These are phyloP conservation scores for Labeo calbasu DNA, from an alignment of 2,797 vertebrate genomes.

Conservation along the genomic window DNA sequence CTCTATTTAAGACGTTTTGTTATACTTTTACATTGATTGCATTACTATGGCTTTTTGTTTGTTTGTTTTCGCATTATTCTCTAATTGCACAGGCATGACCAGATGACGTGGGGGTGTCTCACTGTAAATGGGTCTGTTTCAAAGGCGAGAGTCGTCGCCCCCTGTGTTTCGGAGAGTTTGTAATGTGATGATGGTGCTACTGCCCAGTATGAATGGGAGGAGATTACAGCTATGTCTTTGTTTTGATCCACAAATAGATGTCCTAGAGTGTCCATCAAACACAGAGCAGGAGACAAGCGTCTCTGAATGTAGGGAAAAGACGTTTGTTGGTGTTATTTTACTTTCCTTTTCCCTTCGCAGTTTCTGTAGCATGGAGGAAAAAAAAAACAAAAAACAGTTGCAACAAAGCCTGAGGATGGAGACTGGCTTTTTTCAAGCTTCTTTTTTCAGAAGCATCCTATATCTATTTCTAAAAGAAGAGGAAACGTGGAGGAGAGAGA, in stretches of 20 bases:
- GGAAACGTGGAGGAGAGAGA: constrained; percentile 63
- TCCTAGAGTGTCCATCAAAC: constrained; percentile 59
- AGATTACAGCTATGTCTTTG: constrained; percentile 43
- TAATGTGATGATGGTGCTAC: constrained; percentile 62
- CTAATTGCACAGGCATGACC: constrained; percentile 61
- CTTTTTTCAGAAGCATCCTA: constrained; percentile 69
- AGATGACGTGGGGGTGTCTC: constrained; percentile 54
- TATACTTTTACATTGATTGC: constrained; percentile 77
- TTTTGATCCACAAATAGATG: constrained; percentile 54
- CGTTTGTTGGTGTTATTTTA: constrained; percentile 56
- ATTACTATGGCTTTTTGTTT: constrained; percentile 71
- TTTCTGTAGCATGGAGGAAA: constrained; percentile 63
- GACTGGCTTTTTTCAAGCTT: constrained; percentile 56
- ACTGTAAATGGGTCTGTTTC: constrained; percentile 53
- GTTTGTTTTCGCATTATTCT: constrained; percentile 58
- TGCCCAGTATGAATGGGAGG: constrained; percentile 44
- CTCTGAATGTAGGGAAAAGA: constrained; percentile 59
- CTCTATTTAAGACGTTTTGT: constrained; percentile 80
- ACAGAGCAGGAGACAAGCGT: constrained; percentile 42
- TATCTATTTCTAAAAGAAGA: constrained; percentile 72
- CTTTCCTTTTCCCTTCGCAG: constrained; percentile 54
- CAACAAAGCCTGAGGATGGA: constrained; percentile 48
- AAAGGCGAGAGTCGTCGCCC: constrained; percentile 35
- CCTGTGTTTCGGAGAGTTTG: constrained; percentile 42
- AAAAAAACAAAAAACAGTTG: constrained; percentile 42